Conservation (phyloP, 2,113 vertebrate genomes). For the Seriola rivoliana region DNA sequence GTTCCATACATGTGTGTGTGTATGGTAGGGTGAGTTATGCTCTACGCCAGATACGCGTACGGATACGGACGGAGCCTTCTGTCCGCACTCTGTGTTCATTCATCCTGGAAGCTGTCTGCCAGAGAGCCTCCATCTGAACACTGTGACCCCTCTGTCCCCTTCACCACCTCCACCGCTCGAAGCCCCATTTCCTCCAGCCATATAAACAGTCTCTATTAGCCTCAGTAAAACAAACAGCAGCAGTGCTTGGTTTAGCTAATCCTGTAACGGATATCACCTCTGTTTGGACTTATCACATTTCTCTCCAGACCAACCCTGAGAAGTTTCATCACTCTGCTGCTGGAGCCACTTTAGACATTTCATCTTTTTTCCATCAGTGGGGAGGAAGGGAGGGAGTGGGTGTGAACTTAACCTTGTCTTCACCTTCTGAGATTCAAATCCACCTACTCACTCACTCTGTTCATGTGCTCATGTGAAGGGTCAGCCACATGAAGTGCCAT, state of each 20-base stretch:
- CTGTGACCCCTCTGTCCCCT: constrained; percentile 5
- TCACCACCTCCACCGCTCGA: not conserved
- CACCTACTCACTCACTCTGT: no score
- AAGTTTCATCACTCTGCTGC: constrained; percentile 13
- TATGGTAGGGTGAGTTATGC: no score
- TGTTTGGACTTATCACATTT: constrained; percentile 33
- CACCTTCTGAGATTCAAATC: not conserved
- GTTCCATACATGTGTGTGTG: no score
- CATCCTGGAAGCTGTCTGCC: not conserved
- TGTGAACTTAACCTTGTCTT: constrained; percentile 11
- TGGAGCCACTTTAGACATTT: constrained; percentile 3
- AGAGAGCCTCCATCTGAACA: constrained; percentile 5
- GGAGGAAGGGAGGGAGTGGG: not conserved
- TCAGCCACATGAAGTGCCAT: no score
- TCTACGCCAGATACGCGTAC: no score
- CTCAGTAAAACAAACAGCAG: constrained; percentile 48
- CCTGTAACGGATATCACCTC: constrained; percentile 47
- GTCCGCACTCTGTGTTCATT: no score
- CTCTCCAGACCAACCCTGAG: not conserved
- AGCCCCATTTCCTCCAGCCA: constrained; percentile 23
- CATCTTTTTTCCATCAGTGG: not conserved
- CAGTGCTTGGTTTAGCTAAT: constrained; percentile 43
- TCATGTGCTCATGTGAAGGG: no score
- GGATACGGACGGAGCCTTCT: no score
- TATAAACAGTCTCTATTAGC: constrained; percentile 32